Conservation (phyloP, 1,140 invertebrate genomes). For the Oncopodura yosiiana region DNA sequence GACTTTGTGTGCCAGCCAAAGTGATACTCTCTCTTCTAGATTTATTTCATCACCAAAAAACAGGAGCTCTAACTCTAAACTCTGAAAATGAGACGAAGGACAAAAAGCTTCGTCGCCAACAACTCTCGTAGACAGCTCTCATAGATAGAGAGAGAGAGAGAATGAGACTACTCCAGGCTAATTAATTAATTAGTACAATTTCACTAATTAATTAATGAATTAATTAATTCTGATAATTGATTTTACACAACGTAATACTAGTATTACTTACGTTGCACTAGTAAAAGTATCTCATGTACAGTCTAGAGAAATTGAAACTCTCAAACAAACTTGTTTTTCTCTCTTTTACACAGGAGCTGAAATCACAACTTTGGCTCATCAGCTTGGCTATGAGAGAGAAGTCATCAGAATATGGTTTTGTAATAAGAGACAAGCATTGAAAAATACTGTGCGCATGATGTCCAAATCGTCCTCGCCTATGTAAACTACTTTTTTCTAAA, state of each 20-base stretch:
- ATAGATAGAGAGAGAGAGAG: not conserved
- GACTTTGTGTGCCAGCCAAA: too few species aligned
- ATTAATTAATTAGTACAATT: slow-evolving; percentile 28
- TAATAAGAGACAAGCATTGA: slow-evolving; percentile 92
- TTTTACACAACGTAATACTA: too few species aligned
- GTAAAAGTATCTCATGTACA: too few species aligned
- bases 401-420: slow-evolving; percentile 99
- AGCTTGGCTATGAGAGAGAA: slow-evolving; percentile 91
- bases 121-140: too few species aligned
- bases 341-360: slow-evolving; percentile 69
- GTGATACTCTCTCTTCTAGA: too few species aligned
- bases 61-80: too few species aligned
- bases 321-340: slow-evolving; percentile 1
- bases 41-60: too few species aligned
- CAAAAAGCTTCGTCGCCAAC: too few species aligned
- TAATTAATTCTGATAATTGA: slow-evolving; percentile 31
- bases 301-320: too few species aligned
- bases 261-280: not conserved
- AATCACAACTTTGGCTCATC: slow-evolving; percentile 87
- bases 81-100: too few species aligned
- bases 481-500: too few species aligned
- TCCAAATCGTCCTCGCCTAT: slow-evolving; percentile 52
- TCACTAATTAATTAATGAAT: slow-evolving; percentile 21
- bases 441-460: slow-evolving; percentile 89
- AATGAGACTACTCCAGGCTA: not conserved